Percentiles rank a stretch among this genome's conserved stretches.
These are phyloP conservation scores for Carassius carassius DNA, from an alignment of 2,113 vertebrate species.

Conservation along the genomic window DNA sequence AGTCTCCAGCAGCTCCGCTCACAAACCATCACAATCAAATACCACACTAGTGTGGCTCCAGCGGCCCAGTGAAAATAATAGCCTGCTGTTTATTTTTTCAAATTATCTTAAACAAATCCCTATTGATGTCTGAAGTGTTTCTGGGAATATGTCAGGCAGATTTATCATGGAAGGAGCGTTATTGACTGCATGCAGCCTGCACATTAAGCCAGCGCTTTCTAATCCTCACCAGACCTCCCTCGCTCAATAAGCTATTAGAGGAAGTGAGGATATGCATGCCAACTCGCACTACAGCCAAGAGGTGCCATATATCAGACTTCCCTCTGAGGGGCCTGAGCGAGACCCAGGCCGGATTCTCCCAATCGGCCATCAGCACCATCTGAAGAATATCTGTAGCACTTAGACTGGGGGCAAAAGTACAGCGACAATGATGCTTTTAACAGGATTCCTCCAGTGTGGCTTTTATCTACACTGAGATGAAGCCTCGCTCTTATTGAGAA, in stretches of 20 bases:
- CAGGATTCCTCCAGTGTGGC: not conserved
- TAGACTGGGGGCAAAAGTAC: not conserved
- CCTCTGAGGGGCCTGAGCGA: slow-evolving; percentile 42
- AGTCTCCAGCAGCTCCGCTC: not conserved
- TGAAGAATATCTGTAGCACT: slow-evolving; percentile 28
- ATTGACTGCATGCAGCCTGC: slow-evolving; percentile 64
- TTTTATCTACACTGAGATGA: not conserved
- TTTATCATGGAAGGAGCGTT: slow-evolving; percentile 62
- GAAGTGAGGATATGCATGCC: slow-evolving; percentile 72
- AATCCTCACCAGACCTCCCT: slow-evolving; percentile 69
- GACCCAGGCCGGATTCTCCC: not conserved
- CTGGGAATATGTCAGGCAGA: slow-evolving; percentile 67
- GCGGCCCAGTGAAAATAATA: slow-evolving; percentile 31
- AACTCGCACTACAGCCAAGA: slow-evolving; percentile 63
- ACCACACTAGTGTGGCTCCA: not conserved
- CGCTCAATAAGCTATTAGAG: slow-evolving; percentile 78
- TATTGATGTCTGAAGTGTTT: slow-evolving; percentile 74
- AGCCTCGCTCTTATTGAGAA: slow-evolving; percentile 7
- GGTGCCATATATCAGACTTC: slow-evolving; percentile 70
- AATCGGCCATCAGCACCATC: slow-evolving; percentile 13
- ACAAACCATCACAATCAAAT: not conserved
- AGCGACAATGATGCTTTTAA: slow-evolving; percentile 8
- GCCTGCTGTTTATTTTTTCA: slow-evolving; percentile 45
- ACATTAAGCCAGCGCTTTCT: slow-evolving; percentile 70
- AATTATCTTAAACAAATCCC: slow-evolving; percentile 68